phyloP scores from a whole-genome alignment of 2,797 vertebrate species.

The Pangasius larnaudii region DNA sequence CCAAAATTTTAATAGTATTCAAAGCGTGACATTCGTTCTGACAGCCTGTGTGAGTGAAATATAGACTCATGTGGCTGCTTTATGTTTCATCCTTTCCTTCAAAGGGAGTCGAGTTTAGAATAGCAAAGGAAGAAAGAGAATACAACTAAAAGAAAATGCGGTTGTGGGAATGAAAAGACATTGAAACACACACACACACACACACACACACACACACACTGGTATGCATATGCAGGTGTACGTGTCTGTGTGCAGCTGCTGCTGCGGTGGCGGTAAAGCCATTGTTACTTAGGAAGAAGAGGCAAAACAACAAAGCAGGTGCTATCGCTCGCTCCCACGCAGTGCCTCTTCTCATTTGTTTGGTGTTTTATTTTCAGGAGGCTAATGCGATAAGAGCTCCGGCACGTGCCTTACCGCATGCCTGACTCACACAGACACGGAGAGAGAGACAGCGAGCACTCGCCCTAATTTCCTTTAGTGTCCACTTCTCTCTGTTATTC shows the following conservation, averaged over 20 bases:
- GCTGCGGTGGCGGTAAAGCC: conserved; percentile 45
- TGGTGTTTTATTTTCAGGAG: conserved; percentile 51
- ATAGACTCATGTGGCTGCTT: conserved; percentile 48
- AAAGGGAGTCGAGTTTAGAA: conserved; percentile 57
- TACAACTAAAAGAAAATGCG: conserved; percentile 34
- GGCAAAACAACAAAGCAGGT: conserved; percentile 59
- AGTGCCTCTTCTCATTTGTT: conserved; percentile 53
- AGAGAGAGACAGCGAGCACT: conserved; percentile 14
- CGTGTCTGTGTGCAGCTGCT: conserved; percentile 48
- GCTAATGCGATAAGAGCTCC: conserved; percentile 58
- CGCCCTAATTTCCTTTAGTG: conserved; percentile 27
- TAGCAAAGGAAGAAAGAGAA: conserved; percentile 44
- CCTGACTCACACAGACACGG: conserved; percentile 35
- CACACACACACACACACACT: conserved; percentile 17
- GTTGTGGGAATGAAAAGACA: conserved; percentile 42
- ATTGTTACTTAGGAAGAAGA: conserved; percentile 56
- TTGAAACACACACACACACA: conserved; percentile 12
- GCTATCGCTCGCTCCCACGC: conserved; percentile 60
- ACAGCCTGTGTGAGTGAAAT: background rate
- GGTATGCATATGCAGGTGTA: conserved; percentile 45
- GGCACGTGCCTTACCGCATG: conserved; percentile 39
- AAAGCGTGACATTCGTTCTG: background rate
- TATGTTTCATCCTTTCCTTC: conserved; percentile 61
- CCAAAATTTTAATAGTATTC: background rate
- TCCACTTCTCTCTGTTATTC: conserved; percentile 32